A percentile compares a stretch with the other conserved stretches of the same genome.
Conservation (phyloP, 1,140 invertebrate species). For the Aphelenchoides avenae region DNA sequence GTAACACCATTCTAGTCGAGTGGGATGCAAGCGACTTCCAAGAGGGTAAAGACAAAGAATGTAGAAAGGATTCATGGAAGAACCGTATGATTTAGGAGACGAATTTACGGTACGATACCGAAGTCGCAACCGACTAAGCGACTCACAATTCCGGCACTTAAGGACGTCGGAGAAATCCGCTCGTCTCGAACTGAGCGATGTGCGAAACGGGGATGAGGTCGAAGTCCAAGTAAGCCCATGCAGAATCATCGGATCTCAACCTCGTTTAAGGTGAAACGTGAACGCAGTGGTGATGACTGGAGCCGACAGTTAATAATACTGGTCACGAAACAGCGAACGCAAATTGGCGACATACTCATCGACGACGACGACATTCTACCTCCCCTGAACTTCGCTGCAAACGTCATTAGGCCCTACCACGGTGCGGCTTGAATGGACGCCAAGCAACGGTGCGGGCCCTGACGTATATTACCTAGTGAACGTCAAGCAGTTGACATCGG, state of each 20-base stretch:
- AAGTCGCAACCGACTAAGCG: background rate
- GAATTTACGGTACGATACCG: constrained; percentile 20
- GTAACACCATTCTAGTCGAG: constrained; percentile 44
- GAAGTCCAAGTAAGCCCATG: constrained; percentile 38
- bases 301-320: constrained; percentile 13
- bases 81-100: constrained; percentile 10
- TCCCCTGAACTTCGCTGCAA: constrained; percentile 52
- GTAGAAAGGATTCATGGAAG: constrained; percentile 1
- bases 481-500: constrained; percentile 51
- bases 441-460: background rate
- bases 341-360: background rate
- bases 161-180: constrained; percentile 11
- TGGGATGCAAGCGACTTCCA: constrained; percentile 23
- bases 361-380: constrained; percentile 44
- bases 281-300: constrained; percentile 15
- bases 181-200: constrained; percentile 25
- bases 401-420: constrained; percentile 40
- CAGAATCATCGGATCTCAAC: constrained; percentile 7
- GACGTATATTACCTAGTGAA: constrained; percentile 51
- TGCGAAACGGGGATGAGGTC: constrained; percentile 40
- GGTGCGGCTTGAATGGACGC: constrained; percentile 19
- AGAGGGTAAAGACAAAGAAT: constrained; percentile 18
- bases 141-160: constrained; percentile 1
- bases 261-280: constrained; percentile 36
- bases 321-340: constrained; percentile 10